Evolutionary conservation across 2,888 invertebrate genomes (phyloP).

Genomic region (Netelia inedita): DNA sequence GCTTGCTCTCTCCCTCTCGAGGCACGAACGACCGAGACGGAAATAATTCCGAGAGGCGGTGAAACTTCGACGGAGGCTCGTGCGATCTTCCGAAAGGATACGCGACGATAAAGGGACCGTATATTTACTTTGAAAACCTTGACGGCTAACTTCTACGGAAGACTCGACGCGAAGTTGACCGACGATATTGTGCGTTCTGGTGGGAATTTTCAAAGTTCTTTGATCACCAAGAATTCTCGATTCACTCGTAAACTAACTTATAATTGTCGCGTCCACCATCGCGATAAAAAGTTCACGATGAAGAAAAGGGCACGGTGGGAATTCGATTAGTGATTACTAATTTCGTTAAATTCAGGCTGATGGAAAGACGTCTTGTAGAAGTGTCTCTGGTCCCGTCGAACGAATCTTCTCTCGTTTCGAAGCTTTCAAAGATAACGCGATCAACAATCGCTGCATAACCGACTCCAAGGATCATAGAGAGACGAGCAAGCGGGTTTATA

Average conservation of each 20-base stretch:
- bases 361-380: background rate
- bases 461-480: slow-evolving; percentile 24
- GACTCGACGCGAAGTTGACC: background rate
- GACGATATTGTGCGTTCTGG: background rate
- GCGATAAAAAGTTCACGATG: background rate
- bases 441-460: slow-evolving; percentile 2
- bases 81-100: slow-evolving; percentile 37
- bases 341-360: background rate
- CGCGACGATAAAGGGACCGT: slow-evolving; percentile 33
- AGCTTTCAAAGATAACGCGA: background rate
- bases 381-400: background rate
- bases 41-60: slow-evolving; percentile 24
- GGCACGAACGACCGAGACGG: slow-evolving; percentile 21
- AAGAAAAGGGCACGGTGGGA: slow-evolving; percentile 1
- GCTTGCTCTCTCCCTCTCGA: background rate
- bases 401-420: slow-evolving; percentile 8
- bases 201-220: slow-evolving; percentile 9
- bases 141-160: slow-evolving; percentile 3
- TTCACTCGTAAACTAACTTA: background rate
- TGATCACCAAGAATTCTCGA: background rate
- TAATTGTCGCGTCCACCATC: background rate
- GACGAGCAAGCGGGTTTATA: background rate
- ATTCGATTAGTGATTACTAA: slow-evolving; percentile 2
- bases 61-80: slow-evolving; percentile 51
- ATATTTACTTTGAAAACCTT: slow-evolving; percentile 19